Evolutionary conservation across 23 tunicate genomes (phyloP).

Genomic region (Ascidia mentula): DNA sequence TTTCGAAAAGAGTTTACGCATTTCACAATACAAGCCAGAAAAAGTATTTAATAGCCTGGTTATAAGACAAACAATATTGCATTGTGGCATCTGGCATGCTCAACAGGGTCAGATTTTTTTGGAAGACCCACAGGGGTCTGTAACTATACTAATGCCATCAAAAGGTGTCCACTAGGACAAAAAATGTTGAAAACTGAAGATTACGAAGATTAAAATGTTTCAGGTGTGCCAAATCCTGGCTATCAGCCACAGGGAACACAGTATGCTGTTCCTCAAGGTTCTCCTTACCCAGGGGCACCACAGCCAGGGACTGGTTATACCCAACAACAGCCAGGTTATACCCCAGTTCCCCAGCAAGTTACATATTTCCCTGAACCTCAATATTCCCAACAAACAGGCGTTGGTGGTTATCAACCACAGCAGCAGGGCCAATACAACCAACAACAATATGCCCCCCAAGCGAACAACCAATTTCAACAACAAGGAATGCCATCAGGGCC

Average conservation of each 20-base stretch:
- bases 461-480: not conserved
- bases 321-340: conserved; percentile 8
- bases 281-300: not conserved
- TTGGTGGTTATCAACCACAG: not conserved
- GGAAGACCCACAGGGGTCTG: too few species aligned
- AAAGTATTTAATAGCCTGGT: too few species aligned
- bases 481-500: not conserved
- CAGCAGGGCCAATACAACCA: conserved; percentile 5
- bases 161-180: too few species aligned
- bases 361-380: not conserved
- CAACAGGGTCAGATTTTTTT: too few species aligned
- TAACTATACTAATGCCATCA: too few species aligned
- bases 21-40: too few species aligned
- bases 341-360: not conserved
- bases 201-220: too few species aligned
- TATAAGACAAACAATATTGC: too few species aligned
- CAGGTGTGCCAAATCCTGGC: conserved; percentile 2
- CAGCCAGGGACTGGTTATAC: not conserved
- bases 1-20: too few species aligned
- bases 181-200: too few species aligned
- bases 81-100: too few species aligned
- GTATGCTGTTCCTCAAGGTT: not conserved
- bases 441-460: conserved; percentile 11
- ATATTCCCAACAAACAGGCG: not conserved
- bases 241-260: not conserved